Evolutionary conservation across 2,888 invertebrate species (phyloP).

Genomic region (Matsumyia berberina): DNA sequence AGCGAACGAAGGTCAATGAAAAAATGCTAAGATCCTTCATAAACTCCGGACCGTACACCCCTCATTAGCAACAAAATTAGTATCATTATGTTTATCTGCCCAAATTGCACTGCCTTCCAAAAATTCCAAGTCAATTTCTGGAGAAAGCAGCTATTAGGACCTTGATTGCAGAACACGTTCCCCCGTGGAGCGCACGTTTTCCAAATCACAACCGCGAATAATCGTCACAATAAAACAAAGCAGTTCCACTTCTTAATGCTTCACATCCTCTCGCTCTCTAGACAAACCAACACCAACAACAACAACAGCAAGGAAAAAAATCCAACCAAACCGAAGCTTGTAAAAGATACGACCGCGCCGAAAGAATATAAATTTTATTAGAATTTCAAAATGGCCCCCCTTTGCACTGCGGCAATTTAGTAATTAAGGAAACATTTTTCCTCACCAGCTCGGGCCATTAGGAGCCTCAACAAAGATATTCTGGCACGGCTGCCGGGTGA

Average conservation of each 20-base stretch:
- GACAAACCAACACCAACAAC: not conserved
- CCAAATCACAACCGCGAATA: conserved; percentile 55
- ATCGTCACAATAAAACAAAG: conserved; percentile 56
- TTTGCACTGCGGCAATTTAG: conserved; percentile 46
- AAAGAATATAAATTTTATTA: conserved; percentile 56
- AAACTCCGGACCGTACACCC: conserved; percentile 3
- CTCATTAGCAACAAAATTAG: conserved; percentile 41
- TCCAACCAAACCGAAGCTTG: not conserved
- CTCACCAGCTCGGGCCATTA: conserved; percentile 43
- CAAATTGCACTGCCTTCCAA: not conserved
- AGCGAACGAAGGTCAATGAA: conserved; percentile 2
- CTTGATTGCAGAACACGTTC: conserved; percentile 29
- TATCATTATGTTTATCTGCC: conserved; percentile 8
- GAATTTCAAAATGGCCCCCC: conserved; percentile 50
- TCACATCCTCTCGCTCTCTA: not conserved
- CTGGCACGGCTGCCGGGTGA: not conserved
- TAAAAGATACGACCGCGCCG: conserved; percentile 35
- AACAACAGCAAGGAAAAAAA: not conserved
- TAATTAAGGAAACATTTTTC: conserved; percentile 70
- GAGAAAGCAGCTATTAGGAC: conserved; percentile 8
- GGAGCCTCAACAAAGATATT: conserved; percentile 36
- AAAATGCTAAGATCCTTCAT: conserved; percentile 2
- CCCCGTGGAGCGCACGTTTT: conserved; percentile 5
- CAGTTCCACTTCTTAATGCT: conserved; percentile 24
- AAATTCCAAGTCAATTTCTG: not conserved